Conservation (phyloP, 2,797 vertebrate species). For the Linurgus olivaceus region DNA sequence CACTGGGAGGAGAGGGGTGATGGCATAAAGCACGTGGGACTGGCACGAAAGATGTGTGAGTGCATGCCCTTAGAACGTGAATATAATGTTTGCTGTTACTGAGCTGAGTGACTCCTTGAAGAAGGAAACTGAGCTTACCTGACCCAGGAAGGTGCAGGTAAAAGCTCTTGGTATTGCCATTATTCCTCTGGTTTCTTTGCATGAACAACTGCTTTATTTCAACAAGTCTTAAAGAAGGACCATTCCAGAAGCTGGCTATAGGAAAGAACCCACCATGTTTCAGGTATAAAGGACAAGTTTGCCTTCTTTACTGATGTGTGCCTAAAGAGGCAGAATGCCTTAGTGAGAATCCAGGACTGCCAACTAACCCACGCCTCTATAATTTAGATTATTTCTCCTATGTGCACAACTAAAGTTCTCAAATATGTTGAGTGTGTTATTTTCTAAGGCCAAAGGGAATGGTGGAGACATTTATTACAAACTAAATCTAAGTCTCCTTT, state of each 20-base stretch:
- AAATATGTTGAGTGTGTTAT: neutral
- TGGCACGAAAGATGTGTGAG: neutral
- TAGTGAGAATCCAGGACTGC: neutral
- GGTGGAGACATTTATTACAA: neutral
- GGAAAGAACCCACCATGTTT: neutral
- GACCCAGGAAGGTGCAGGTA: neutral
- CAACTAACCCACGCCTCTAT: neutral
- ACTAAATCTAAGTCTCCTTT: neutral
- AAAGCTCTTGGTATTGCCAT: neutral
- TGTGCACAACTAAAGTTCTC: neutral
- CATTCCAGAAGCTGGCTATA: neutral
- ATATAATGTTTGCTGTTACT: accelerated
- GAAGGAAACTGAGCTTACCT: neutral
- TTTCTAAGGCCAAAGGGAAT: neutral
- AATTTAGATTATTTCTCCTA: neutral
- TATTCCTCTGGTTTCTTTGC: neutral
- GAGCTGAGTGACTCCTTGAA: neutral
- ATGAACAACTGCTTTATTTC: neutral
- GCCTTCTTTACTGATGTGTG: accelerated
- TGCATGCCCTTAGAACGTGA: accelerated
- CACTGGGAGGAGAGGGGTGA: neutral
- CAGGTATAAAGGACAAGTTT: neutral
- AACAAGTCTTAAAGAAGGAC: neutral
- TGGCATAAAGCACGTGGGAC: neutral
- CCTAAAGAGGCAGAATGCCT: neutral